Base-by-base conservation (phyloP, 2,113 vertebrate species). In the Zapornia atra region DNA sequence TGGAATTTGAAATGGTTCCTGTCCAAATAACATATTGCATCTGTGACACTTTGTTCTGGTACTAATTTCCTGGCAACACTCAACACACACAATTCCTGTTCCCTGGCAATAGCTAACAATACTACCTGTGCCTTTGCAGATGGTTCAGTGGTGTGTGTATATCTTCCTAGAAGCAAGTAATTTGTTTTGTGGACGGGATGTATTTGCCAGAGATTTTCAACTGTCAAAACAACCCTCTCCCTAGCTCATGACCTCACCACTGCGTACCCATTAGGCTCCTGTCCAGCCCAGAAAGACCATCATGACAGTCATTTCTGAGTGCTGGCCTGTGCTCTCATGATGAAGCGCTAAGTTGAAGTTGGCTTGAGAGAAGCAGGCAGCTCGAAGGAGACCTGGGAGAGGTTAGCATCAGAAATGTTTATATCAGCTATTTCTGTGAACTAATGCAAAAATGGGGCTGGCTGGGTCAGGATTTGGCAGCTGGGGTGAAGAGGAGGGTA, bases 61-160 rank as follows among this genome's bases (percentile, higher is more conserved):
- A 33, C 77, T 92, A 44, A 91, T 91, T 92, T 85, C 63, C 57
- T 88, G 88, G 80, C 65, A 93, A 76, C 31, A 57, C 17, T 84
- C 57, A 57, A 34, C 33, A 57, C 73, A 72, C 50, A 65, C 56
- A 79, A 64, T 78, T 86, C 72, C 60, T 83, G 69, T 88, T 95
- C 72, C 75, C 60, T 89, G 88, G 65, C 86, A 87, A 59, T 90
- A 86, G 44, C 79, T 86, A 84, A 76, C 53, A 90, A 15, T 77
- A 72, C 53, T 95, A 96, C 92, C 96, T 96, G 90, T 78, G 81
- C 88, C 72, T 91, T 83, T 64, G 76, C 88, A 91, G 90, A 79
- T 86, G 83, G 44, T 91, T 94, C 1, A 2, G 31, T 79, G 46
- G 16, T 61, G 29, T 88, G 56, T 88, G 60, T 61, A 33, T 82